These are phyloP conservation scores for Ophion ventricosus DNA, from an alignment of 2,888 invertebrate species.

Conservation along the genomic window DNA sequence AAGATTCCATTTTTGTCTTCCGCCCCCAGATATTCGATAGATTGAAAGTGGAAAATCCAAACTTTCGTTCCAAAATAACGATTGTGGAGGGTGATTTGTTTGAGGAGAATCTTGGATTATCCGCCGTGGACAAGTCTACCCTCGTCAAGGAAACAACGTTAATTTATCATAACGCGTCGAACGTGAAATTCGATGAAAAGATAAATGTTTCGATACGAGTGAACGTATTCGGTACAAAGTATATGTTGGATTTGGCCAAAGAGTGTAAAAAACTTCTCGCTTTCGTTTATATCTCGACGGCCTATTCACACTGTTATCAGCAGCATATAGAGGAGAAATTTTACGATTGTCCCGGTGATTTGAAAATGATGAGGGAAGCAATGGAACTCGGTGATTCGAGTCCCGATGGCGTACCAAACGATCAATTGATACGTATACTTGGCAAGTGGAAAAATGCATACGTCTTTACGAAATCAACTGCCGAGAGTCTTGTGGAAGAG, in stretches of 20 bases:
- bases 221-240: constrained; percentile 73
- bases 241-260: constrained; percentile 72
- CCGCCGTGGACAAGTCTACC: constrained; percentile 61
- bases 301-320: constrained; percentile 71
- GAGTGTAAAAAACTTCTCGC: constrained; percentile 70
- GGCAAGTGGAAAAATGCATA: constrained; percentile 73
- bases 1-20: neutral
- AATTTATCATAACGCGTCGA: constrained; percentile 74
- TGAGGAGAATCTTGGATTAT: constrained; percentile 68
- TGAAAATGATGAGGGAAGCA: constrained; percentile 72
- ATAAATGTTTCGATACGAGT: constrained; percentile 64
- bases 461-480: constrained; percentile 72
- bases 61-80: constrained; percentile 68
- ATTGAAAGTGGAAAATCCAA: constrained; percentile 61
- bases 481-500: constrained; percentile 74
- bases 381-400: constrained; percentile 51
- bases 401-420: constrained; percentile 67
- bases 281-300: constrained; percentile 75
- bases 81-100: constrained; percentile 71
- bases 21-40: constrained; percentile 56
- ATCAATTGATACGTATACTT: constrained; percentile 62
- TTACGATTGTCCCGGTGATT: constrained; percentile 72
- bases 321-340: constrained; percentile 72
- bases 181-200: constrained; percentile 66
- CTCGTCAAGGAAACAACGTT: constrained; percentile 69